Evolutionary conservation across 2,797 vertebrate genomes (phyloP), one percentile per base, ranked within the genome.

Genomic region (Eutrigla gurnardus): DNA sequence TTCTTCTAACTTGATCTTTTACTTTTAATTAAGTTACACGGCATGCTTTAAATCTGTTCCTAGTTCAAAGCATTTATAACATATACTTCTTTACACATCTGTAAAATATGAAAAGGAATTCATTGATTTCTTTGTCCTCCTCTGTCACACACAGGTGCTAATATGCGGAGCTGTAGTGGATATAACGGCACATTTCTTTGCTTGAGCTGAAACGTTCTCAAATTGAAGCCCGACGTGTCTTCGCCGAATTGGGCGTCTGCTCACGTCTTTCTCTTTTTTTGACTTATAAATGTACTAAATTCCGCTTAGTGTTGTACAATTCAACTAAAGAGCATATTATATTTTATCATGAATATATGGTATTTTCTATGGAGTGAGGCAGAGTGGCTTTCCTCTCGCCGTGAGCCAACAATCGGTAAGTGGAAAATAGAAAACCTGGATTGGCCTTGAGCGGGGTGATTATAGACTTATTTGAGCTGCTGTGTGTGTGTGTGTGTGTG

Each of bases 391-490:
- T 74, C 61, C 71, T 42, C 64, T 75, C 43, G 7, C 75, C 49
- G 57, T 17, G 66, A 75, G 58, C 61, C 4, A 17, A 66, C 7
- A 52, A 73, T 25, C 65, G 68, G 62, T 77, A 74, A 77, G 81
- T 79, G 73, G 73, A 55, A 77, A 86, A 84, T 66, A 78, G 84
- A 87, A 87, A 86, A 86, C 73, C 75, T 72, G 84, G 72, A 86
- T 75, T 81, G 70, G 80, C 80, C 76, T 39, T n/a, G 71, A 87
- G 86, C 77, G 70, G 77, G 70, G 82, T 86, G 88, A 88, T 90
- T 90, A 90, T 73, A 68, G 85, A 68, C 68, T 82, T 84, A 86
- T 86, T 89, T 78, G 77, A 86, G 75, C 13, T 67, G 79, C 72
- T 66, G 80, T 49, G 18, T 59, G 14, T 49, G 59, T 53, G 49